Evolutionary conservation across 2,888 invertebrate species (phyloP), one percentile per base, ranked within the genome.

Genomic region (Meteorus colon): DNA sequence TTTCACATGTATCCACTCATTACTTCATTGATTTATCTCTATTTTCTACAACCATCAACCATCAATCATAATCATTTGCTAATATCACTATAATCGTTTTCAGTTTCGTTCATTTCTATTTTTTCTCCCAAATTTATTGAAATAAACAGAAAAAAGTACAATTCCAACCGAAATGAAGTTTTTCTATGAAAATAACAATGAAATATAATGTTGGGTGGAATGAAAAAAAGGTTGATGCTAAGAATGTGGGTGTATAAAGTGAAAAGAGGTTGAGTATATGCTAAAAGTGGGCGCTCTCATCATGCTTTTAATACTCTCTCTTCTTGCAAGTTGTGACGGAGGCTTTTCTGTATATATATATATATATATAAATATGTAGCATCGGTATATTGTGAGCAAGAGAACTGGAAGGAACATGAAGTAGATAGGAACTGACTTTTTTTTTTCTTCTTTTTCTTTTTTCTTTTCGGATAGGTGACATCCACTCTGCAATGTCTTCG

Each of bases 401-500:
- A 19, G 10, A 19, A 55, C 19, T 55, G 55, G 55, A 55, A 19
- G 19, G 55, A 55, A 55, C 19, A 24, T 1, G 55, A 10, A 55
- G 19, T 19, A 55, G 55, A 55, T 19, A 55, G 19, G n/a, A 55
- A 55, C 55, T 24, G 55, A 55, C 48, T n/a, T 48, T 48, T 16
- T 48, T 48, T n/a, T 45, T 10, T 12, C 14, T n/a, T 48, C 14
- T 48, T 4, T 24, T 55, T 24, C 45, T 48, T 48, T 48, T 62
- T 62, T 12, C 4, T 66, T 19, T 37, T 66, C n/a, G 10, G 24
- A 1, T 24, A 37, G 65, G n/a, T 66, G 65, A 68, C 41, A 45
- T 41, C 71, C 41, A 60, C 29, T 45, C 63, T 67, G 27, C 48
- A 72, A 48, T 27, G 63, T 63, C 72, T 45, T 51, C 63, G 19